A percentile compares a stretch with the other conserved stretches of the same genome.
phyloP scores from a whole-genome alignment of 1,140 invertebrate genomes.

The Drosophila setifemur region DNA sequence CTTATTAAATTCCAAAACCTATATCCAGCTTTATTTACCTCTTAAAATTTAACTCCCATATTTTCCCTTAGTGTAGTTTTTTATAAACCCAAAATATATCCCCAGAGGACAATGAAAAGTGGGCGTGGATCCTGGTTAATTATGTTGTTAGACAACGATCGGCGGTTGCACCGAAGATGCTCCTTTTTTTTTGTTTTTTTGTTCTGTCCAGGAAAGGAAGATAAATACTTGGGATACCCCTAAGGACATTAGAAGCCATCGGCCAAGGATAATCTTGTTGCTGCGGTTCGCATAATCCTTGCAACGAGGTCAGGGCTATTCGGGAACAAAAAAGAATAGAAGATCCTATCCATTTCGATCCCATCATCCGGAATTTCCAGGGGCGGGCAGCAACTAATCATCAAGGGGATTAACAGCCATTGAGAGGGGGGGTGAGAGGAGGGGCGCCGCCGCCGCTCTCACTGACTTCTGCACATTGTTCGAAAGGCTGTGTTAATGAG shows the following conservation, averaged over 20 bases:
- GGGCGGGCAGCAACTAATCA: slow-evolving; percentile 44
- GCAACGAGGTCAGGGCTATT: slow-evolving; percentile 7
- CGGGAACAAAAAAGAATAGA: neutral
- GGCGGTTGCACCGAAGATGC: slow-evolving; percentile 14
- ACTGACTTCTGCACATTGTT: slow-evolving; percentile 28
- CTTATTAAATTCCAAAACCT: no score
- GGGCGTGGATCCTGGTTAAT: slow-evolving; percentile 45
- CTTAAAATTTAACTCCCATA: no score
- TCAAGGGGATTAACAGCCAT: slow-evolving; percentile 47
- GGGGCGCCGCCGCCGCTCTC: neutral
- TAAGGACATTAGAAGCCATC: slow-evolving; percentile 27
- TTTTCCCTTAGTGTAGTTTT: neutral
- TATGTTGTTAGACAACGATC: slow-evolving; percentile 54
- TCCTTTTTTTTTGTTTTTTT: slow-evolving; percentile 20
- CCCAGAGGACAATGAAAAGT: slow-evolving; percentile 10
- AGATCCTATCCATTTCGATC: slow-evolving; percentile 4
- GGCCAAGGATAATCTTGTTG: slow-evolving; percentile 35
- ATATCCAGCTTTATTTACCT: no score
- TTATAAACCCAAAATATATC: neutral
- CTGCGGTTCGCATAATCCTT: slow-evolving; percentile 26
- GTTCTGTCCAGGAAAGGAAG: no score
- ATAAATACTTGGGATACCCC: neutral
- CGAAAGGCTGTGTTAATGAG: slow-evolving; percentile 23
- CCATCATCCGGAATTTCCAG: slow-evolving; percentile 16
- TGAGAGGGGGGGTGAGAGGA: slow-evolving; percentile 7